These are phyloP conservation scores for Proterorhinus semilunaris DNA, from an alignment of 2,113 vertebrate genomes.

Conservation along the genomic window DNA sequence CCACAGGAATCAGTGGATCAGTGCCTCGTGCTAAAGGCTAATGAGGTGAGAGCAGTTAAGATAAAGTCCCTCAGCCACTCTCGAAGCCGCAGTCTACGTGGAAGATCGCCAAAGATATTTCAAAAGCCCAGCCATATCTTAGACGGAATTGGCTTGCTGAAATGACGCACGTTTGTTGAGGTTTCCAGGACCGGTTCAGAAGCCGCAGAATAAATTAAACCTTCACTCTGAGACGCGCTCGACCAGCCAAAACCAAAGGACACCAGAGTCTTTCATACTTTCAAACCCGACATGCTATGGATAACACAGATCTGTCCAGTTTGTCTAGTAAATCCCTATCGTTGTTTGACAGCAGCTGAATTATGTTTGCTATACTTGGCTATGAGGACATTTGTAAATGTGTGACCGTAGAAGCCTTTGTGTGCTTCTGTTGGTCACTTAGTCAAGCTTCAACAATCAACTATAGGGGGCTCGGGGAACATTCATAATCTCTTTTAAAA, in stretches of 20 bases:
- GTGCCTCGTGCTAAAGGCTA: constrained; percentile 21
- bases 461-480: too few species aligned
- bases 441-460: constrained; percentile 5
- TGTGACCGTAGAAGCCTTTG: neutral
- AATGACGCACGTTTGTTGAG: constrained; percentile 25
- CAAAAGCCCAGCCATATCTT: constrained; percentile 19
- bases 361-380: neutral
- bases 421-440: constrained; percentile 30
- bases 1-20: constrained; percentile 16
- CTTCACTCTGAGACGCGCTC: constrained; percentile 25
- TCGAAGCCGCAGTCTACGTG: constrained; percentile 28
- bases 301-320: constrained; percentile 32
- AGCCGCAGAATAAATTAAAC: constrained; percentile 34
- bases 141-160: constrained; percentile 17
- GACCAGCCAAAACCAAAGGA: constrained; percentile 30
- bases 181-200: constrained; percentile 23
- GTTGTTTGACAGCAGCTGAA: constrained; percentile 8
- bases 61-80: constrained; percentile 36
- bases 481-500: too few species aligned
- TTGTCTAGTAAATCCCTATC: constrained; percentile 20
- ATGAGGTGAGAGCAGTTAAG: constrained; percentile 20
- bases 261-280: constrained; percentile 37
- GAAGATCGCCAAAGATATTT: constrained; percentile 16
- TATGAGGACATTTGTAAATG: neutral
- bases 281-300: constrained; percentile 23